phyloP scores from a whole-genome alignment of 1,140 invertebrate species.

The Heliconius himera region DNA sequence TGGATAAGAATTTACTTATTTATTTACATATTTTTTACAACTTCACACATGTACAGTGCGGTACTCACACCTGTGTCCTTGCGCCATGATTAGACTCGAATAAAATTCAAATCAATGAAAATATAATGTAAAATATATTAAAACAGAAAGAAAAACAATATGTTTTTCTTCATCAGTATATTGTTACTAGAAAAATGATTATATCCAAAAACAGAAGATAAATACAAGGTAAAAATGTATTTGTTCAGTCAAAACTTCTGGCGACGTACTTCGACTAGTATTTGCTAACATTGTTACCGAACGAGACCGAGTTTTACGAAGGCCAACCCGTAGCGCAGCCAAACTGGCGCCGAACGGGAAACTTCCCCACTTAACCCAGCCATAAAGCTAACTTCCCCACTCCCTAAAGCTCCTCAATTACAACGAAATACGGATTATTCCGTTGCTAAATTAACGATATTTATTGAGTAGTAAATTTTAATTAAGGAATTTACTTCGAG shows the following conservation, averaged over 20 bases:
- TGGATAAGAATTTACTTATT: no score
- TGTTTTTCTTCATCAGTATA: no score
- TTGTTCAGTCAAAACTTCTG: slow-evolving; percentile 17
- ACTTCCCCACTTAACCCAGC: slow-evolving; percentile 55
- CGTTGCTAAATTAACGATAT: slow-evolving; percentile 44
- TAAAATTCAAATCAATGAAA: no score
- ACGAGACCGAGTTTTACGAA: slow-evolving; percentile 10
- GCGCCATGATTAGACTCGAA: no score
- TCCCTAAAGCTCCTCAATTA: slow-evolving; percentile 45
- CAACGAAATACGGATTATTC: slow-evolving; percentile 42
- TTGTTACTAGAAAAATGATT: not conserved
- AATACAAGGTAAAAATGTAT: not conserved
- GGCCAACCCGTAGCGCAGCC: slow-evolving; percentile 39
- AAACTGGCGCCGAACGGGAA: slow-evolving; percentile 49
- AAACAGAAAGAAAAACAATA: no score
- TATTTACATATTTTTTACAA: no score
- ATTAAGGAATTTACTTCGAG: slow-evolving; percentile 26
- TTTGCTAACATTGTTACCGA: slow-evolving; percentile 25
- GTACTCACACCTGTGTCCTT: no score
- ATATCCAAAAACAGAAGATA: not conserved
- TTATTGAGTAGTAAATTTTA: slow-evolving; percentile 36
- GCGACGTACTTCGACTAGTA: slow-evolving; percentile 21
- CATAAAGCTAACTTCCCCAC: slow-evolving; percentile 55
- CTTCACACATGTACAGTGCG: no score
- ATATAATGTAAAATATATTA: no score